Evolutionary conservation across 2,113 vertebrate species (phyloP), one percentile per base, ranked within the genome.

Genomic region (Corydoras sp.): DNA sequence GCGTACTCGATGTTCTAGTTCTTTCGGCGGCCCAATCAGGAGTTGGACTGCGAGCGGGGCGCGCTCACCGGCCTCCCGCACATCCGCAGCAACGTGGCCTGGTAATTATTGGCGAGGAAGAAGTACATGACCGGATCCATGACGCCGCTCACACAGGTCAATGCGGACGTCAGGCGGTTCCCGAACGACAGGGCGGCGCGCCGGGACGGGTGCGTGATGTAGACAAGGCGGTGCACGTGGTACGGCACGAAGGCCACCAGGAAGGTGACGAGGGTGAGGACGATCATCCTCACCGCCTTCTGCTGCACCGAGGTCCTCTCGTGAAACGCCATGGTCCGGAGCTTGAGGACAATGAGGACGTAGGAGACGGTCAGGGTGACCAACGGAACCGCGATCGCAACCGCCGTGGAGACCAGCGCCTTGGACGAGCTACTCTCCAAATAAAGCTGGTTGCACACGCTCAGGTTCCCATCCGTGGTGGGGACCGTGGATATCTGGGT

Each of bases 51-150:
- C 24, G 65, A 55, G 2, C 62, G 4, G 15, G 10, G 3, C 9
- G 58, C 1, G 0, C 49, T 64, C 5, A 8, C 12, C 10, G 73
- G 69, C 81, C 76, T 85, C 56, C 79, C 82, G 72, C 85, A 85
- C 5, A 89, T 10, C 55, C 70, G 32, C 29, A 81, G 49, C 56
- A 90, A 14, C 35, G 58, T 71, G 5, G 79, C 60, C 29, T 78
- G 83, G 80, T 86, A 90, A 10, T 72, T 77, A 12, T 18, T 54
- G 24, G 86, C 83, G n/a, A 91, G 74, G 77, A 87, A 88, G 74
- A 89, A 90, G 72, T 91, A 91, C 86, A 90, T 84, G 4, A 89
- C 74, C 18, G 89, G 89, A 77, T 90, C 87, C 75, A 91, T 75
- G 5, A 87, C 58, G 5, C 82, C 84, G 51, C 82, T 89, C 31